Evolutionary conservation across 2,797 vertebrate genomes (phyloP).

Genomic region (Galaxias olidus): DNA sequence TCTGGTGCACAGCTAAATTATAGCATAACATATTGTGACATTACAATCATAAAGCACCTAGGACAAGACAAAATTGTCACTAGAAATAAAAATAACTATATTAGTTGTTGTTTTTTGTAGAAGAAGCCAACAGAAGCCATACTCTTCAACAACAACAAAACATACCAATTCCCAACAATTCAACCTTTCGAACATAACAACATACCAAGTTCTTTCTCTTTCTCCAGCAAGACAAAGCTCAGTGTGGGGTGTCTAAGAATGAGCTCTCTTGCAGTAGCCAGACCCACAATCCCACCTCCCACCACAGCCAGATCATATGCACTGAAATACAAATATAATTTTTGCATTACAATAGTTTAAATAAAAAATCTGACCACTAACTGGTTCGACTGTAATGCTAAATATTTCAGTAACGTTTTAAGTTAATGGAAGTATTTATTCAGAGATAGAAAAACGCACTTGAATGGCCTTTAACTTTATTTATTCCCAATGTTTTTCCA

Average conservation of each 20-base stretch:
- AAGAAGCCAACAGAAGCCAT: too few relatives aligned
- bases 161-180: too few relatives aligned
- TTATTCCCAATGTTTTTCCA: too few relatives aligned
- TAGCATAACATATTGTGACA: conserved; percentile 2
- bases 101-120: too few relatives aligned
- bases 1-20: conserved; percentile 86
- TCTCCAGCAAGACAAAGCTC: conserved; percentile 87
- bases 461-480: too few relatives aligned
- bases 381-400: too few relatives aligned
- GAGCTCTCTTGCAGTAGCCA: conserved; percentile 89
- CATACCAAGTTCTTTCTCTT: conserved; percentile 88
- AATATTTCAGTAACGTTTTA: too few relatives aligned
- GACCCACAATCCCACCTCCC: conserved; percentile 90
- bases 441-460: too few relatives aligned
- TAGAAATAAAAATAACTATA: not conserved
- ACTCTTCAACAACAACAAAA: too few relatives aligned
- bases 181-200: not conserved
- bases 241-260: conserved; percentile 82
- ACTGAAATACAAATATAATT: conserved; percentile 50
- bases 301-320: conserved; percentile 85
- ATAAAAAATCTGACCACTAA: too few relatives aligned
- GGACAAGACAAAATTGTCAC: not conserved
- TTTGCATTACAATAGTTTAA: too few relatives aligned
- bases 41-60: not conserved
- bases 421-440: too few relatives aligned